Evolutionary conservation across 2,888 invertebrate genomes (phyloP).

Genomic region (Harpalus rufipes): DNA sequence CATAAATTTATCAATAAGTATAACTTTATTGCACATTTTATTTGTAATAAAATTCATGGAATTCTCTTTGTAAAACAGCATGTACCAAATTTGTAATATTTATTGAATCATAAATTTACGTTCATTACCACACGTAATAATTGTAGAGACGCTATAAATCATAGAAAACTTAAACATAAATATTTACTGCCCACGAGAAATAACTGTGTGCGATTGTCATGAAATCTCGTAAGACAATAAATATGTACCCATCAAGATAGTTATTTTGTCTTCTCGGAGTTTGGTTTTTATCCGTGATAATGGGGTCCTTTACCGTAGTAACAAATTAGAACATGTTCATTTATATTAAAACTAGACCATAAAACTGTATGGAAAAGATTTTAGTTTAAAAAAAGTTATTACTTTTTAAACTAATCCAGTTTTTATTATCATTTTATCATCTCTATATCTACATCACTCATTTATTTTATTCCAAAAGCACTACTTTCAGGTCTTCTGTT

Average conservation of each 20-base stretch:
- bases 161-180: constrained; percentile 25
- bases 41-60: background rate
- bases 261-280: background rate
- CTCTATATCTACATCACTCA: no score
- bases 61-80: background rate
- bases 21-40: constrained; percentile 1
- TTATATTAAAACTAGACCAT: no score
- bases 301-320: no score
- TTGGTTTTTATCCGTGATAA: no score
- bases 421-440: no score
- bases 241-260: background rate
- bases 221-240: background rate
- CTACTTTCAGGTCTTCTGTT: no score
- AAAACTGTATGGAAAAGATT: no score
- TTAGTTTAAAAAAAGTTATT: no score
- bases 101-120: constrained; percentile 17
- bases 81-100: constrained; percentile 16
- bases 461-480: no score
- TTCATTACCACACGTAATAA: constrained; percentile 30
- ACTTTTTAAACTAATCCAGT: no score
- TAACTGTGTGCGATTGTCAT: constrained; percentile 16
- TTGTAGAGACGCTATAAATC: constrained; percentile 35
- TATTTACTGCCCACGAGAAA: constrained; percentile 36
- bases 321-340: no score
- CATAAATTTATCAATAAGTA: background rate